Base-by-base conservation (phyloP, 2,888 invertebrate species). In the Trypoxylon attenuatum region DNA sequence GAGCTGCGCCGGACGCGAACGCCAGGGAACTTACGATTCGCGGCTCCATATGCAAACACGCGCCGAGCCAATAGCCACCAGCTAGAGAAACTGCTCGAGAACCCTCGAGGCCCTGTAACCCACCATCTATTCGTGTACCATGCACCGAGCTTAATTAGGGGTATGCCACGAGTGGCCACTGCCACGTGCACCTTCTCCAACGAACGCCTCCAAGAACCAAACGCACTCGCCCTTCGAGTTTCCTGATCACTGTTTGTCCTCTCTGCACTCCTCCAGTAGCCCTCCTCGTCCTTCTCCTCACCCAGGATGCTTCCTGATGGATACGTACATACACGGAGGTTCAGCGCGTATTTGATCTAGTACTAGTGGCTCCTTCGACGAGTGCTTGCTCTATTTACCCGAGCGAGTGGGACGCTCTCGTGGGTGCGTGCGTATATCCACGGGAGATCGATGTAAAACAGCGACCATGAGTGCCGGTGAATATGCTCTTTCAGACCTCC, bases 81-180 rank as follows among this genome's bases (percentile, higher is more conserved):
- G 42, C 42, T 33, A 46, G 43, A 38, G 46, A 51, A 54, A 45
- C 52, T 52, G 60, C 61, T 69, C 61, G 65, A 68, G 72, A 45
- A 59, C 62, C 60, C 76, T 76, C 61, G 62, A n/a, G n/a, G 72
- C 71, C n/a, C n/a, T n/a, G n/a, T n/a, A n/a, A n/a, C n/a, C n/a
- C n/a, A n/a, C n/a, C n/a, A n/a, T n/a, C n/a, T n/a, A n/a, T n/a
- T n/a, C n/a, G n/a, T n/a, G n/a, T n/a, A n/a, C 47, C 71, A 65
- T 64, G 67, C 56, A 71, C 66, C 54, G 65, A 65, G 71, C 71
- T 72, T 81, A 82, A 82, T 82, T 82, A 82, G 79, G 77, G 73
- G 73, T 75, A 73, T 69, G 71, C 69, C 73, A 66, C 71, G 50
- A 67, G 71, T 69, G 73, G 73, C 64, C 69, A 69, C 63, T 49